A percentile compares a stretch with the other conserved stretches of the same genome.
These are phyloP conservation scores for Litocranius walleri DNA, from an alignment of 2,113 vertebrate genomes.

Conservation along the genomic window DNA sequence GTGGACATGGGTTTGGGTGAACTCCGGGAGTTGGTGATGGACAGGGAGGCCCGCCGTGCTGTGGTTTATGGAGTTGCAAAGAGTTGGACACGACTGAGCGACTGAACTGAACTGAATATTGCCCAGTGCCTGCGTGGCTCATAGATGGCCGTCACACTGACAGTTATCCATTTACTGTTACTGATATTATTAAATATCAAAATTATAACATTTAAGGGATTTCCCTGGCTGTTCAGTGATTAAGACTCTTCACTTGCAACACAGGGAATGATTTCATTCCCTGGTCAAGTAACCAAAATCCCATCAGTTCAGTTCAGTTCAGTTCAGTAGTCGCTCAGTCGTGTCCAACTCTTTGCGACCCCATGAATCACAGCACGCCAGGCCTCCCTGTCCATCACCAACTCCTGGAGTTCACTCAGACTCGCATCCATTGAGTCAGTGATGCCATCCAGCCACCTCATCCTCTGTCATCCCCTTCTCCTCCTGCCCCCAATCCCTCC, in stretches of 20 bases:
- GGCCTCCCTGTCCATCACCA: no score
- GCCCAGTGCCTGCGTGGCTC: neutral
- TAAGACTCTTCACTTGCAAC: neutral
- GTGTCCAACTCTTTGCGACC: accelerated
- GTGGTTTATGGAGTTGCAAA: no score
- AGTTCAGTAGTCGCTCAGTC: no score
- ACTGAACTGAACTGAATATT: neutral
- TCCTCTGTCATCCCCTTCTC: no score
- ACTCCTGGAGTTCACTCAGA: accelerated
- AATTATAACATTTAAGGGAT: neutral
- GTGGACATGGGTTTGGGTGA: no score
- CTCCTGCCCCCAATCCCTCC: no score
- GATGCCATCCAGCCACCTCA: no score
- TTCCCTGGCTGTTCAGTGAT: neutral
- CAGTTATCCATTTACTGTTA: neutral
- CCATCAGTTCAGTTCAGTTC: neutral
- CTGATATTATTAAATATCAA: conserved; percentile 1
- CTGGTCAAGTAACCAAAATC: neutral
- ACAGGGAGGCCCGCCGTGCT: no score
- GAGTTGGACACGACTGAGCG: no score
- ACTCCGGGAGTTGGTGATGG: no score
- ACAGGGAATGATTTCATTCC: accelerated
- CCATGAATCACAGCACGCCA: no score
- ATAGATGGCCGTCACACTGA: neutral
- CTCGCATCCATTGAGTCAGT: no score